Conservation (phyloP, 2,113 vertebrate genomes). For the Etheostoma spectabile region DNA sequence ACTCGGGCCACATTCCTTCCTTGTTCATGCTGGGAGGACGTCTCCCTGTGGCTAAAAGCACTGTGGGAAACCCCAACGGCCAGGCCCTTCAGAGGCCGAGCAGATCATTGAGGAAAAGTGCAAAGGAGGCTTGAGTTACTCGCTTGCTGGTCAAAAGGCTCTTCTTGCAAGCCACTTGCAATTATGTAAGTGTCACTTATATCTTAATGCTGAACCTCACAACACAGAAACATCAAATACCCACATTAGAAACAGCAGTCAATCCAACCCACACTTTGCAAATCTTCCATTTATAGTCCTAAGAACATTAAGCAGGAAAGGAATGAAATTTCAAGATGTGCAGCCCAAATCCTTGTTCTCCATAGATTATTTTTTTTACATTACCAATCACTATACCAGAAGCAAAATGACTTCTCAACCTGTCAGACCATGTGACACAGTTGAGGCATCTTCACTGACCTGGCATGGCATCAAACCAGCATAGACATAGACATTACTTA, state of each 20-base stretch:
- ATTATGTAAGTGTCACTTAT: background rate
- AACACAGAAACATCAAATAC: slow-evolving; percentile 20
- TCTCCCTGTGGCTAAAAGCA: slow-evolving; percentile 80
- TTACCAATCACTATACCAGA: slow-evolving; percentile 22
- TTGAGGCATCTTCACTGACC: slow-evolving; percentile 42
- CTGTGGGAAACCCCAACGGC: slow-evolving; percentile 79
- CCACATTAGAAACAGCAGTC: slow-evolving; percentile 15
- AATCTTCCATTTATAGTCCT: slow-evolving; percentile 14
- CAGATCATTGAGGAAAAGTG: slow-evolving; percentile 49
- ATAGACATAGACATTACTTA: slow-evolving; percentile 13
- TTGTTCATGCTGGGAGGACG: slow-evolving; percentile 79
- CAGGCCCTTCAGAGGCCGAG: slow-evolving; percentile 50
- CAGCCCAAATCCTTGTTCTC: slow-evolving; percentile 14
- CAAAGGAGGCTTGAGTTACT: slow-evolving; percentile 27
- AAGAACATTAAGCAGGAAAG: background rate
- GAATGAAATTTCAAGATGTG: slow-evolving; percentile 9
- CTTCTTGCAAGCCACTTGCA: slow-evolving; percentile 10
- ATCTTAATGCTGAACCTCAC: slow-evolving; percentile 2
- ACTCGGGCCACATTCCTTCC: slow-evolving; percentile 79
- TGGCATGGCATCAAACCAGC: slow-evolving; percentile 37
- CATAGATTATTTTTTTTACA: slow-evolving; percentile 31
- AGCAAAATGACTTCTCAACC: slow-evolving; percentile 35
- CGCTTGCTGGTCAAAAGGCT: slow-evolving; percentile 10
- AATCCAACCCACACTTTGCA: slow-evolving; percentile 8
- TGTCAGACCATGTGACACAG: slow-evolving; percentile 36